Evolutionary conservation across 2,888 invertebrate genomes (phyloP), one percentile per base, ranked within the genome.

Genomic region (Hypolimnas misippus): DNA sequence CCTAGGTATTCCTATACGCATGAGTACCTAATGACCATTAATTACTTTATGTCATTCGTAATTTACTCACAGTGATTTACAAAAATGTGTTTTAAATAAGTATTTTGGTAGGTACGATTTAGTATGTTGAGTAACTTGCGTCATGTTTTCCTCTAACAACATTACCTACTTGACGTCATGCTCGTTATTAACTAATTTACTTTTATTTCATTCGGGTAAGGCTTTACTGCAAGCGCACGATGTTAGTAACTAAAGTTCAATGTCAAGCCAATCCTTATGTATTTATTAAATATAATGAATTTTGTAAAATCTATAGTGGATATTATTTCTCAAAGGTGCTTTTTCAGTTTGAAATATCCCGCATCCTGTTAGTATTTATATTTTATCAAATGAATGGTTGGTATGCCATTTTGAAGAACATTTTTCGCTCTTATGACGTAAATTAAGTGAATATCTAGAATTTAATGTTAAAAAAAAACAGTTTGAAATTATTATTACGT

Each of bases 81-180:
- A 38, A 56, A 50, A 38, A 31, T 53, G 53, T 19, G 35, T 49
- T 54, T 52, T 57, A 49, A 51, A 19, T 25, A 25, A 46, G 14
- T 31, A 40, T 10, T 19, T 38, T 40, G 12, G 35, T 51, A 40
- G 50, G 31, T 55, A 50, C 55, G 8, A 51, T 25, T 55, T 55
- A 3, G 31, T 29, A 38, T 56, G 16, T 19, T 33, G n/a, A 57
- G 17, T 55, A 42, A 44, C n/a, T 51, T 61, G 51, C 51, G 53
- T 63, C 57, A 59, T 40, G 16, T 66, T 52, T 66, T 62, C 55
- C 66, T 63, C 50, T 40, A 60, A 35, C 31, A 66, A 57, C 64
- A 62, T 67, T 62, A 67, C 59, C 53, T 60, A 60, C 60, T 60
- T 70, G 68, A 71, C 71, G 70, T 71, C 70, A 70, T 57, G 29